Conservation (phyloP, 2,113 vertebrate genomes). For the human region GRCh38 chr18:37911001-37911500, state of each 20-base stretch:
- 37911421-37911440: constrained; percentile 76
- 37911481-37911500: constrained; percentile 77
- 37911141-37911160: constrained; percentile 34
- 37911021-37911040: neutral
- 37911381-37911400: constrained; percentile 76
- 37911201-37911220: constrained; percentile 53
- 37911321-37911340: constrained; percentile 78
- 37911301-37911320: constrained; percentile 76
- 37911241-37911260: constrained; percentile 49
- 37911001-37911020: neutral
- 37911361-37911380: constrained; percentile 76
- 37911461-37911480: constrained; percentile 79
- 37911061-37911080: neutral
- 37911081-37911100: neutral
- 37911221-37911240: constrained; percentile 56
- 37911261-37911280: constrained; percentile 42
- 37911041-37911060: neutral
- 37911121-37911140: constrained; percentile 63
- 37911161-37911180: constrained; percentile 66
- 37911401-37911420: constrained; percentile 74
- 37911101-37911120: constrained; percentile 34
- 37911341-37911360: constrained; percentile 62
- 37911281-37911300: constrained; percentile 59
- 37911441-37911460: constrained; percentile 77
- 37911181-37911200: constrained; percentile 57